A percentile compares a stretch with the other conserved stretches of the same genome.
phyloP scores from a whole-genome alignment of 2,797 vertebrate genomes.

The Sebastes trivittatus region DNA sequence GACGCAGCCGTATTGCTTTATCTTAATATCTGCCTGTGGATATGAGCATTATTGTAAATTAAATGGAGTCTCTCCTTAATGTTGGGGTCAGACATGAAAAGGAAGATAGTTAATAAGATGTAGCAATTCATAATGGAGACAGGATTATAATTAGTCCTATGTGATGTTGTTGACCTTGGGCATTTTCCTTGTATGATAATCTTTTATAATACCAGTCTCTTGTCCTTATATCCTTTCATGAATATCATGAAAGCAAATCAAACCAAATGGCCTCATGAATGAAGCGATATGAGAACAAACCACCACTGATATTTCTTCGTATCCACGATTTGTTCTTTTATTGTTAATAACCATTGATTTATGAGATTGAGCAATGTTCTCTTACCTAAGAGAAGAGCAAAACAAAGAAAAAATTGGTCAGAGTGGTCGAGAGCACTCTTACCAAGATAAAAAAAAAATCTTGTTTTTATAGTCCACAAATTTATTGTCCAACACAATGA shows the following conservation, averaged over 20 bases:
- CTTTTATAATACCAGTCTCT: background rate
- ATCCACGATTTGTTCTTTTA: background rate
- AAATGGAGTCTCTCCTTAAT: conserved; percentile 10
- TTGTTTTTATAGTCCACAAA: background rate
- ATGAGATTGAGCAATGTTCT: background rate
- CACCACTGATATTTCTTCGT: fast-evolving
- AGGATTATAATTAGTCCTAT: background rate
- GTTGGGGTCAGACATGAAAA: conserved; percentile 14
- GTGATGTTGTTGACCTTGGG: background rate
- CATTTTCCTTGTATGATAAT: background rate
- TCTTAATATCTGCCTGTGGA: conserved; percentile 32
- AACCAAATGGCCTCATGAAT: background rate
- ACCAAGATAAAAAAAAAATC: background rate
- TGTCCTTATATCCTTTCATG: background rate
- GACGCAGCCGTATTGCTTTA: conserved; percentile 9
- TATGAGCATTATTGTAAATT: conserved; percentile 19
- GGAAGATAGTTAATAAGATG: conserved; percentile 4
- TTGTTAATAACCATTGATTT: background rate
- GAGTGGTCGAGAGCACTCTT: background rate
- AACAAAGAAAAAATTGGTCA: background rate
- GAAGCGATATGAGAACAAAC: background rate
- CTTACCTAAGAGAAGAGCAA: background rate
- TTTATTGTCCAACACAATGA: too few relatives aligned
- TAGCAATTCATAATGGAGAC: conserved; percentile 5
- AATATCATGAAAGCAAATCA: background rate